These are phyloP conservation scores for Ornithorhynchus anatinus DNA, from an alignment of 2,113 vertebrate species.

Conservation along the genomic window DNA sequence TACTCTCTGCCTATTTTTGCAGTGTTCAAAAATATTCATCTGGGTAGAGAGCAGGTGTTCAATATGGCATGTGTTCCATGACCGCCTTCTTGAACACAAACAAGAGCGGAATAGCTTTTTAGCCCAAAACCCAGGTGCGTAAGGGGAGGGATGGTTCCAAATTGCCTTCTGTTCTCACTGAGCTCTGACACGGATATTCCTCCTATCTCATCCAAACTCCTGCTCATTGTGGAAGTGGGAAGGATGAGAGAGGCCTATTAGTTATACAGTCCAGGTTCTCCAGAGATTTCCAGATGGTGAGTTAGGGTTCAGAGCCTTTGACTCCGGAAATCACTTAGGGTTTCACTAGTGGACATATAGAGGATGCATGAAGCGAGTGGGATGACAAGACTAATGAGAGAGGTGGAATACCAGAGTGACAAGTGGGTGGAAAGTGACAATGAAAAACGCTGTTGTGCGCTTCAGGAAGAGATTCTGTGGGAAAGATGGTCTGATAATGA, in stretches of 20 bases:
- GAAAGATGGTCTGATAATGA: too few species aligned
- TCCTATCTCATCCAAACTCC: background rate
- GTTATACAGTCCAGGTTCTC: background rate
- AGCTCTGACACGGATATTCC: background rate
- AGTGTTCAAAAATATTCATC: slow-evolving; percentile 41
- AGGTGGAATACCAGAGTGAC: too few species aligned
- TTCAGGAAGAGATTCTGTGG: too few species aligned
- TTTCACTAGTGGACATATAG: too few species aligned
- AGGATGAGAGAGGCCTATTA: accelerated
- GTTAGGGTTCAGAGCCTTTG: too few species aligned
- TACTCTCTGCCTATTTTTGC: slow-evolving; percentile 54
- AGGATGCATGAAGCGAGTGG: too few species aligned
- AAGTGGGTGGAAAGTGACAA: too few species aligned
- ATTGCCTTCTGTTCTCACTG: background rate
- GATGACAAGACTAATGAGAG: too few species aligned
- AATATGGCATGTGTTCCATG: background rate
- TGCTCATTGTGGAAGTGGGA: background rate
- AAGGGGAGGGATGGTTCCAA: background rate
- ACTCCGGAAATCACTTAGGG: too few species aligned
- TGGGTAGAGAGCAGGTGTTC: slow-evolving; percentile 45
- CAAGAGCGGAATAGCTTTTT: background rate
- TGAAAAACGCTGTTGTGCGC: too few species aligned
- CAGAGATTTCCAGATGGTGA: background rate
- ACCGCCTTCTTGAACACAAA: slow-evolving; percentile 3
- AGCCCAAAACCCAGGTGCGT: background rate